Conservation (phyloP, 2,113 vertebrate genomes). For the Terrapene triunguis region DNA sequence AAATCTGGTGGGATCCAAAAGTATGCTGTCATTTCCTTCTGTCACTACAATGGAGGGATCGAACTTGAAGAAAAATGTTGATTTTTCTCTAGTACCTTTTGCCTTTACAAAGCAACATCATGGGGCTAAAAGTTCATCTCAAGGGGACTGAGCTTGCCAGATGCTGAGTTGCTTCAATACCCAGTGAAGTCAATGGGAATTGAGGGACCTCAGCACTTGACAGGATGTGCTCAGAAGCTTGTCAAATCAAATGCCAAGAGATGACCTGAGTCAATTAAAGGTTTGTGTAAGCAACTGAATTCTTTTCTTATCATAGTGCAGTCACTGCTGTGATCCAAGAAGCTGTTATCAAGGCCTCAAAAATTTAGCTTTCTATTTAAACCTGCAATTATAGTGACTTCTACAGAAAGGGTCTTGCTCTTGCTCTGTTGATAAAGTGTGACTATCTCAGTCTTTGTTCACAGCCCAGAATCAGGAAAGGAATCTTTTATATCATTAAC, state of each 20-base stretch:
- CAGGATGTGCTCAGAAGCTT: background rate
- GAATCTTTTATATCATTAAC: background rate
- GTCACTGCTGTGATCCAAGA: background rate
- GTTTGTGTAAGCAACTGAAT: background rate
- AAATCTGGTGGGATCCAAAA: background rate
- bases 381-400: background rate
- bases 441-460: background rate
- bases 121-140: background rate
- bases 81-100: accelerated
- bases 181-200: background rate
- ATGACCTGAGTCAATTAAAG: background rate
- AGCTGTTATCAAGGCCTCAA: background rate
- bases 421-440: background rate
- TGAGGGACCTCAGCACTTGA: background rate
- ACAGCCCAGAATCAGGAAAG: background rate
- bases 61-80: background rate
- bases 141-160: background rate
- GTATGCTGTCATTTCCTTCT: background rate
- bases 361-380: background rate
- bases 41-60: background rate
- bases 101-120: background rate
- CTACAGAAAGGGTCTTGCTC: background rate
- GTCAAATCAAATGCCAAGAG: background rate
- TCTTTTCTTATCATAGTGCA: background rate
- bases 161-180: background rate